Evolutionary conservation across 2,797 vertebrate genomes (phyloP).

Genomic region (Galagoides demidoff): DNA sequence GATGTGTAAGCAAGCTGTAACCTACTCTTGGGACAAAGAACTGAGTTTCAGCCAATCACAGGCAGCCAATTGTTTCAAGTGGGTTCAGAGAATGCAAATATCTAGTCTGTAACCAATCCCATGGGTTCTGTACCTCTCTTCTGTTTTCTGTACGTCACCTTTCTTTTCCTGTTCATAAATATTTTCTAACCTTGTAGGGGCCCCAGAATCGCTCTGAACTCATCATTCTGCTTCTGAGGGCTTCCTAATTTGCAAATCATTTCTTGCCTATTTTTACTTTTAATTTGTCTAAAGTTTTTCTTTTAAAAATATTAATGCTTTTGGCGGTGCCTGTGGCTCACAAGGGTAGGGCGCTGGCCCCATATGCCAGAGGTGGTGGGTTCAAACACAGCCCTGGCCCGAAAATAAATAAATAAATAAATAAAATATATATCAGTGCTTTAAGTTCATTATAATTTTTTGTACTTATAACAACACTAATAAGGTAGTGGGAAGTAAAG

Average conservation of each 20-base stretch:
- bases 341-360: too few species aligned
- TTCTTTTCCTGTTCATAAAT: background rate
- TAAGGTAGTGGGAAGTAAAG: background rate
- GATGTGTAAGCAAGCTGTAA: background rate
- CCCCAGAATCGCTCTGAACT: background rate
- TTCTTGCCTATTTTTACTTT: background rate
- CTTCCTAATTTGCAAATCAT: background rate
- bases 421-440: background rate
- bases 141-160: background rate
- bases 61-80: background rate
- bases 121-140: background rate
- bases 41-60: background rate
- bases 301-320: background rate
- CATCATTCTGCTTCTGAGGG: background rate
- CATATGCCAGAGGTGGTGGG: too few species aligned
- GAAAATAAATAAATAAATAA: too few species aligned
- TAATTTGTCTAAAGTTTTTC: background rate
- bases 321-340: too few species aligned
- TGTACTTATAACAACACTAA: background rate
- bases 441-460: background rate
- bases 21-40: background rate
- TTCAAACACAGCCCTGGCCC: too few species aligned
- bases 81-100: background rate
- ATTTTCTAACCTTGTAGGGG: too few species aligned
- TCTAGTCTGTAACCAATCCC: too few species aligned